phyloP scores from a whole-genome alignment of 2,888 invertebrate species.

The Sialis lutaria region DNA sequence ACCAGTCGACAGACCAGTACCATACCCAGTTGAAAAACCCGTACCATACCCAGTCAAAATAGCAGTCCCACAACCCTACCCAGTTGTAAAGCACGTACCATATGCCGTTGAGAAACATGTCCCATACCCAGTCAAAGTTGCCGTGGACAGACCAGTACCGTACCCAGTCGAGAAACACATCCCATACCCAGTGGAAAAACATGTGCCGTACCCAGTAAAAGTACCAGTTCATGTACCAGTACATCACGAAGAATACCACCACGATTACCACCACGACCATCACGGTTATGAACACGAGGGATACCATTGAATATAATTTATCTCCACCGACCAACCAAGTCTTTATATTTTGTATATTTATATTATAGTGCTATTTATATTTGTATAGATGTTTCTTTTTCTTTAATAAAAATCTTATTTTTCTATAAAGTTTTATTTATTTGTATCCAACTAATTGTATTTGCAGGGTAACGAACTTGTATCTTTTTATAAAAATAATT shows the following conservation, averaged over 20 bases:
- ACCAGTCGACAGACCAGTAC: conserved; percentile 29
- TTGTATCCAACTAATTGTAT: no score
- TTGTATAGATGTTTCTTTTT: not conserved
- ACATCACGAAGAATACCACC: conserved; percentile 13
- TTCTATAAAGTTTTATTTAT: not conserved
- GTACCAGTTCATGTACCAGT: conserved; percentile 34
- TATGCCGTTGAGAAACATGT: conserved; percentile 39
- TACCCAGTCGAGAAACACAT: conserved; percentile 45
- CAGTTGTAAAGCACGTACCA: conserved; percentile 48
- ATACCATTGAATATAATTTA: conserved; percentile 10
- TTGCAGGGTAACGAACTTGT: no score
- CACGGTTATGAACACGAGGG: conserved; percentile 33
- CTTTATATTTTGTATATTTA: not conserved
- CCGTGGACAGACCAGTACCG: conserved; percentile 43
- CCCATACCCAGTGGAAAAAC: conserved; percentile 42
- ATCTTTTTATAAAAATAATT: no score
- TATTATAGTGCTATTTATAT: not conserved
- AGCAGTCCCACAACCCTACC: conserved; percentile 36
- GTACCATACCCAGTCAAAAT: conserved; percentile 45
- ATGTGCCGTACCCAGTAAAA: conserved; percentile 42
- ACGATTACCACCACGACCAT: conserved; percentile 25
- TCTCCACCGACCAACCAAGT: no score
- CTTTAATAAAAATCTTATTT: no score
- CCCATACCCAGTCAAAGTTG: conserved; percentile 47
- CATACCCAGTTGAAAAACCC: conserved; percentile 45